These are phyloP conservation scores for Callospermophilus lateralis DNA, from an alignment of 2,113 vertebrate species.

Conservation along the genomic window DNA sequence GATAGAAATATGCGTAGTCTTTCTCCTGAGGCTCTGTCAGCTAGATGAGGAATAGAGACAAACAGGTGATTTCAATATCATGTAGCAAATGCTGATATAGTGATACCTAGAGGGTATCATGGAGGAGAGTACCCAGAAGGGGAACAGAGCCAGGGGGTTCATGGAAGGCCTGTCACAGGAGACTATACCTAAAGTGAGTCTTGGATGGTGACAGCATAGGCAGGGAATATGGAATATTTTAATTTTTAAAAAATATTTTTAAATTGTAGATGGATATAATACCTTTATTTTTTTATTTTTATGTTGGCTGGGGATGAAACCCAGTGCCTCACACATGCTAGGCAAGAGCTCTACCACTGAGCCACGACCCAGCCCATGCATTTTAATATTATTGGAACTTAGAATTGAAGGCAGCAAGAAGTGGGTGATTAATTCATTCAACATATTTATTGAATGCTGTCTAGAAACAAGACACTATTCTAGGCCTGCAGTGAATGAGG, in stretches of 20 bases:
- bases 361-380: background rate
- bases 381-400: background rate
- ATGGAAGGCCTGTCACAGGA: conserved; percentile 17
- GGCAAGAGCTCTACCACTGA: too few species aligned
- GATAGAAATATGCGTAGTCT: background rate
- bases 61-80: background rate
- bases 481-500: background rate
- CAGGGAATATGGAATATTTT: conserved; percentile 27
- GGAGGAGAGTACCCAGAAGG: background rate
- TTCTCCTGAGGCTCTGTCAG: background rate
- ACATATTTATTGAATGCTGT: background rate
- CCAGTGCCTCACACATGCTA: too few species aligned
- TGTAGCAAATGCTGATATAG: background rate
- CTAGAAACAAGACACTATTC: background rate
- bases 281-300: too few species aligned
- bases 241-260: background rate
- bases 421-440: conserved; percentile 28
- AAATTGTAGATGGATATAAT: too few species aligned
- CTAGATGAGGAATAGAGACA: background rate
- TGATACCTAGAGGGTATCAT: background rate
- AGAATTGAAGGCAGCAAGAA: conserved; percentile 16
- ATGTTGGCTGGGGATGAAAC: too few species aligned
- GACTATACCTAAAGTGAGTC: background rate
- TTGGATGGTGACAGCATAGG: background rate
- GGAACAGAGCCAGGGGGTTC: background rate